Evolutionary conservation across 2,888 invertebrate species (phyloP), one percentile per base, ranked within the genome.

Genomic region (Chaetoderma sp.): DNA sequence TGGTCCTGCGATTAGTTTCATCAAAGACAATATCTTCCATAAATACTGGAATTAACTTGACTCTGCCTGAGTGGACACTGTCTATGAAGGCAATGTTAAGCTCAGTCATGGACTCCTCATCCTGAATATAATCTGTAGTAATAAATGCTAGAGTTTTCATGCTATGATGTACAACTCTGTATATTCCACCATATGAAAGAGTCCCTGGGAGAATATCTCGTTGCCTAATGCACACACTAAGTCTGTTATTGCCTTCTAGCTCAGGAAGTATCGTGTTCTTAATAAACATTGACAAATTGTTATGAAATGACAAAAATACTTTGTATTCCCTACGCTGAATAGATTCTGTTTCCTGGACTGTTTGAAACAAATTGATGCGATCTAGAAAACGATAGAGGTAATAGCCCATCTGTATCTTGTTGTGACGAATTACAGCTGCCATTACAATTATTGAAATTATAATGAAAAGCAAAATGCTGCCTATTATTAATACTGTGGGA

Each of bases 91-190:
- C 74, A 65, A 73, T 74, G 21, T 73, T 66, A 23, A 77, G 71
- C 61, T 78, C 78, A 45, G 71, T 75, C 54, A 73, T 59, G 57
- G 77, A 77, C 67, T 69, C 76, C n/a, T 70, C 59, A 47, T 74
- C 74, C 4, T 56, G 18, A 5, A 75, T 25, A 54, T 73, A 78
- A 6, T 42, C 57, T n/a, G 56, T 49, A 5, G 73, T 68, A 10
- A 78, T 27, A 8, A 78, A 21, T 39, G 70, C 64, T 3, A 78
- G 57, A 0, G 73, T 75, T 45, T 74, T 74, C 47, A 63, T 67
- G 47, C 78, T 77, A 23, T 58, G 63, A 39, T 63, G 30, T 2
- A 77, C 72, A 2, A 76, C 74, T 6, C 68, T 54, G 8, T 68
- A 44, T 21, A 78, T 76, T 54, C 76, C 77, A 16, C 60, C 68